Conservation (phyloP, 2,797 vertebrate species). For the Enteromius afrohamiltoni region DNA sequence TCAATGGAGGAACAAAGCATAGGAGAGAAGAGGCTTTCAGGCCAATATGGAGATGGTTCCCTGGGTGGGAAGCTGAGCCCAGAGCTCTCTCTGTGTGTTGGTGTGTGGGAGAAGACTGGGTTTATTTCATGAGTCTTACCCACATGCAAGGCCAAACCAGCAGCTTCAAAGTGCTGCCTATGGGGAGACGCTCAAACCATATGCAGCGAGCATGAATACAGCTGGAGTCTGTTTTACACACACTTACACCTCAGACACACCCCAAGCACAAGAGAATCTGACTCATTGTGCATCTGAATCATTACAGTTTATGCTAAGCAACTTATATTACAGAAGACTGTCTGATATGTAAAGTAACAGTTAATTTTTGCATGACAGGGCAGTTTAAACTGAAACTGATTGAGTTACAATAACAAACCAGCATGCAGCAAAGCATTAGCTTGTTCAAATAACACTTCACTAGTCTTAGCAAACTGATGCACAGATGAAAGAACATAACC, state of each 20-base stretch:
- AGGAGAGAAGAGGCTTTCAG: conserved; percentile 44
- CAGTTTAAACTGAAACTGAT: background rate
- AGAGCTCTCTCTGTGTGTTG: conserved; percentile 31
- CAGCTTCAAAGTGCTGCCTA: conserved; percentile 47
- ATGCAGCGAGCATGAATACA: conserved; percentile 23
- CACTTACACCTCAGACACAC: conserved; percentile 18
- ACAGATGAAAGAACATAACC: background rate
- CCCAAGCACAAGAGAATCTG: conserved; percentile 10
- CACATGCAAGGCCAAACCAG: conserved; percentile 39
- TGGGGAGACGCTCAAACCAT: conserved; percentile 34
- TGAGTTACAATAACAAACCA: background rate
- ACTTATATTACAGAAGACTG: background rate
- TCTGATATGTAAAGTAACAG: too few species aligned
- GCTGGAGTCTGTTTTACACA: conserved; percentile 35
- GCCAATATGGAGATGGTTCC: conserved; percentile 47
- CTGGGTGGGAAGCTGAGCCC: conserved; percentile 44
- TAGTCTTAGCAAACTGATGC: background rate
- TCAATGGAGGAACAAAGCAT: conserved; percentile 56
- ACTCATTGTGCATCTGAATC: background rate
- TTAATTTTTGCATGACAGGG: background rate
- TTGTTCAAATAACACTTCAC: background rate
- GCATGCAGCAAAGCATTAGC: background rate
- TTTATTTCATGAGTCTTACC: conserved; percentile 23
- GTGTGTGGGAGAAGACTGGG: conserved; percentile 7
- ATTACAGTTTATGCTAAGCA: background rate